Conservation (phyloP, 2,797 vertebrate genomes). For the Sarcophilus harrisii region DNA sequence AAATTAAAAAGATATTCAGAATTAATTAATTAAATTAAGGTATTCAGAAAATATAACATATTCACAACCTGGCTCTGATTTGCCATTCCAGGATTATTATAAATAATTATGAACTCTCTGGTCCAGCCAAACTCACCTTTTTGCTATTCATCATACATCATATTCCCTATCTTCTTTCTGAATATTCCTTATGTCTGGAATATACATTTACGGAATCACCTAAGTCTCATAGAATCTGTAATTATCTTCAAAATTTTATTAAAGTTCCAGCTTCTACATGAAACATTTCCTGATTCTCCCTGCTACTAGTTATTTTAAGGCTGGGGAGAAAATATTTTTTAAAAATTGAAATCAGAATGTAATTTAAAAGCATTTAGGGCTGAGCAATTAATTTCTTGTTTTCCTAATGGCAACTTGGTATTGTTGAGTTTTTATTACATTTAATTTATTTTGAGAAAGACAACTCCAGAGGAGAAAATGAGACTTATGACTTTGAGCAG, state of each 20-base stretch:
- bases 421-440: too few species aligned
- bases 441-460: too few species aligned
- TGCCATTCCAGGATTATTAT: not conserved
- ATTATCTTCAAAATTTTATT: not conserved
- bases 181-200: not conserved
- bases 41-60: not conserved
- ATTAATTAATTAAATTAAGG: not conserved
- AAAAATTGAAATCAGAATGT: not conserved
- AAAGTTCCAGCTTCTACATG: not conserved
- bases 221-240: not conserved
- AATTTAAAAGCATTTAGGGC: not conserved
- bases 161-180: not conserved
- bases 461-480: too few species aligned
- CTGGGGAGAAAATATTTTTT: not conserved
- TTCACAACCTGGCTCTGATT: not conserved
- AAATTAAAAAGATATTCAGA: too few species aligned
- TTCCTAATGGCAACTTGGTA: not conserved
- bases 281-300: not conserved
- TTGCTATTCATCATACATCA: not conserved
- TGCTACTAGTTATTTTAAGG: not conserved
- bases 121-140: not conserved
- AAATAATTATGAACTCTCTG: not conserved
- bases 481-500: not conserved
- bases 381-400: not conserved
- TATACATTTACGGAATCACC: not conserved